phyloP scores from a whole-genome alignment of 2,888 invertebrate species.

The Endomychus coccineus region DNA sequence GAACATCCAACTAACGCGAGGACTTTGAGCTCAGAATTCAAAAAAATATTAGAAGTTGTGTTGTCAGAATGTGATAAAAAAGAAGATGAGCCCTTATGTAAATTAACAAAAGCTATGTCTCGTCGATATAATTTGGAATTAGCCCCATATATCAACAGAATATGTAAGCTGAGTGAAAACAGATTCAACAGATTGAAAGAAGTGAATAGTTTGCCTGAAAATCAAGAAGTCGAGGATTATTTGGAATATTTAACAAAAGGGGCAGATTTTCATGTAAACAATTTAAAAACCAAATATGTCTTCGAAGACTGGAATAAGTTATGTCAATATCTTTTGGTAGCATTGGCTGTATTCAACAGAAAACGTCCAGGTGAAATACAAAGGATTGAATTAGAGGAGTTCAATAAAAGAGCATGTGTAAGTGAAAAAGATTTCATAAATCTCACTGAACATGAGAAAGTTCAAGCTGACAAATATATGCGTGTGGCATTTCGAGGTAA shows the following conservation, averaged over 20 bases:
- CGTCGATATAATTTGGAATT: not conserved
- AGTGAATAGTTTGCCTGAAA: no score
- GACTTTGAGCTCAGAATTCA: not conserved
- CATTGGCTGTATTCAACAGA: constrained; percentile 1
- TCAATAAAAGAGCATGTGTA: not conserved
- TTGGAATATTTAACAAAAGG: no score
- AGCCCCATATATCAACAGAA: not conserved
- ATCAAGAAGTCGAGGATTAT: no score
- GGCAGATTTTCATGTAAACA: no score
- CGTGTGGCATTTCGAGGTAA: not conserved
- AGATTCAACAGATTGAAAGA: not conserved
- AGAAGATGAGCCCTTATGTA: not conserved
- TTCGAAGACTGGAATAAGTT: not conserved
- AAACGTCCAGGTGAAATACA: constrained; percentile 2
- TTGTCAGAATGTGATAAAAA: not conserved
- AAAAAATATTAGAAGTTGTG: not conserved
- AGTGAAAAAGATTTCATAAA: not conserved
- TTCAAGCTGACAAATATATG: not conserved
- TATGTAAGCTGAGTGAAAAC: not conserved
- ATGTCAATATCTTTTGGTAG: not conserved
- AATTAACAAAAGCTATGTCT: not conserved
- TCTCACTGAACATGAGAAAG: not conserved
- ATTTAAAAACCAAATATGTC: no score
- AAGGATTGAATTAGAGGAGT: constrained; percentile 3
- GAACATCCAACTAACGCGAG: constrained; percentile 1